Percentiles rank a stretch among this genome's conserved stretches.
Evolutionary conservation across 2,888 invertebrate genomes (phyloP).

Genomic region (Fissipunctia ypsillon): DNA sequence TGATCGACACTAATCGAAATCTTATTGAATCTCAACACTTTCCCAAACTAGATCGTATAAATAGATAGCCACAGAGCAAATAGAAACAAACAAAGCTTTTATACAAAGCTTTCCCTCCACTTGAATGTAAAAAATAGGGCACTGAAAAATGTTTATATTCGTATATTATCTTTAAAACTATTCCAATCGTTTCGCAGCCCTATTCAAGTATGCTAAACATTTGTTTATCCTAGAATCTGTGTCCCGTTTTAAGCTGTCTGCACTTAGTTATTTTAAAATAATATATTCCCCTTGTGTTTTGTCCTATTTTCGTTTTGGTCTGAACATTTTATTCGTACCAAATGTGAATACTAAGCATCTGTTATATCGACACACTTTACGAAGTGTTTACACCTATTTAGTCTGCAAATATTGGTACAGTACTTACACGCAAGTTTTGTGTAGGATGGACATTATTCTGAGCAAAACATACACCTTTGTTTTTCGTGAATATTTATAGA

Average conservation of each 20-base stretch:
- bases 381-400: constrained; percentile 23
- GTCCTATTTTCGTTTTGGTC: constrained; percentile 55
- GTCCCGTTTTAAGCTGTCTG: constrained; percentile 54
- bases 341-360: constrained; percentile 35
- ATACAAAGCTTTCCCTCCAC: constrained; percentile 3
- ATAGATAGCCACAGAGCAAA: constrained; percentile 14
- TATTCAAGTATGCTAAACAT: constrained; percentile 51
- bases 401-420: constrained; percentile 2
- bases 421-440: constrained; percentile 8
- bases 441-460: constrained; percentile 17
- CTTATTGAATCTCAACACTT: not conserved
- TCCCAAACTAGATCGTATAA: constrained; percentile 14
- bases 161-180: constrained; percentile 5
- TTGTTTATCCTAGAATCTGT: constrained; percentile 51
- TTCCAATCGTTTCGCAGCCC: constrained; percentile 16
- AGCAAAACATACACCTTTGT: constrained; percentile 18
- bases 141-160: constrained; percentile 14
- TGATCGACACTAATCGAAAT: not conserved
- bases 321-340: constrained; percentile 45
- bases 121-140: constrained; percentile 7
- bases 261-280: constrained; percentile 55
- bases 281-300: constrained; percentile 44
- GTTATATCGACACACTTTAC: constrained; percentile 35
- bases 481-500: constrained; percentile 39
- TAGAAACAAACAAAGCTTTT: constrained; percentile 12